Evolutionary conservation across 2,888 invertebrate species (phyloP), one percentile per base, ranked within the genome.

Genomic region (Lasioglossum figueresi): DNA sequence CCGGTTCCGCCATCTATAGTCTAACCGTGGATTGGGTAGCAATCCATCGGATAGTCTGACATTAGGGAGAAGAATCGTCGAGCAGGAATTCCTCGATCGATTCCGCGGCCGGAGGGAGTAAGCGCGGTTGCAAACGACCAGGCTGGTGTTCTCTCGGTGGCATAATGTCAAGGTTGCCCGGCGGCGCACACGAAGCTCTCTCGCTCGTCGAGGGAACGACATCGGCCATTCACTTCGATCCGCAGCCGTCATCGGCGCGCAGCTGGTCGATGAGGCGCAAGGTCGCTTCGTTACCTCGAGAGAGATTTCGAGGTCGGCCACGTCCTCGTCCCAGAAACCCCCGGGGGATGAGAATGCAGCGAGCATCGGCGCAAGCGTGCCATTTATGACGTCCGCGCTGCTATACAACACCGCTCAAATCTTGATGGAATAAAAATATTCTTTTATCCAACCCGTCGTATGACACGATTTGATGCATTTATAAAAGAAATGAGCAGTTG

Each of bases 231-330:
- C 87, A 84, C 83, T 88, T 78, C 75, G 83, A 89, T 87, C 79
- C 79, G 45, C 63, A 48, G 85, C 71, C 79, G 76, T 81, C 82
- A 79, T 76, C 81, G 80, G 76, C 37, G 40, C 84, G 88, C 72
- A 45, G 83, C 82, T 70, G 81, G 82, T 71, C 78, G 89, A 83
- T 72, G 91, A 85, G 81, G 84, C 82, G 88, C 91, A 91, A 91
- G 91, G 91, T 91, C 91, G 84, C 88, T 88, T 91, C 91, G 91
- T 91, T 91, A 91, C 91, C 91, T 88, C 90, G 88, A 83, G 79
- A 83, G 80, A 83, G 89, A 91, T 91, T 91, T 91, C 88, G 91
- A 91, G 91, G 91, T 89, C 91, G 91, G 72, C 80, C 85, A 82
- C 88, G 91, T 91, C 90, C 85, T 85, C 88, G 90, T 83, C 86